These are phyloP conservation scores for Papilio xuthus DNA, from an alignment of 1,140 invertebrate genomes.

Conservation along the genomic window DNA sequence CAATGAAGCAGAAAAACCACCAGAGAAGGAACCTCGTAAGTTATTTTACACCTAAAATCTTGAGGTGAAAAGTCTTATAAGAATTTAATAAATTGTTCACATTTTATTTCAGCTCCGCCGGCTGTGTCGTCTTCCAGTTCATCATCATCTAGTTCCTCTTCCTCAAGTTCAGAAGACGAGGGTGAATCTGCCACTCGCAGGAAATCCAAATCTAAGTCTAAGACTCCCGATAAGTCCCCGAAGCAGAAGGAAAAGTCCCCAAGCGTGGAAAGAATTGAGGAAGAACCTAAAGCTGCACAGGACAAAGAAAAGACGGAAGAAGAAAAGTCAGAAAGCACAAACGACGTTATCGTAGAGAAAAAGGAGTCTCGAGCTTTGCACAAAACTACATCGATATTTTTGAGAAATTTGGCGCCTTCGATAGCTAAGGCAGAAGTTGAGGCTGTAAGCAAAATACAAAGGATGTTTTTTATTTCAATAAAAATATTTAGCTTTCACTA, in stretches of 20 bases:
- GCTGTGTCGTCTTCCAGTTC: constrained; percentile 74
- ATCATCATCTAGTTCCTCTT: constrained; percentile 74
- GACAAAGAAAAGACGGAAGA: constrained; percentile 70
- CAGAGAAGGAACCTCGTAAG: constrained; percentile 74
- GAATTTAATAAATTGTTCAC: constrained; percentile 28
- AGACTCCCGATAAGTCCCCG: constrained; percentile 68
- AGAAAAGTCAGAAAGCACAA: constrained; percentile 73
- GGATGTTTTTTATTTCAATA: not conserved
- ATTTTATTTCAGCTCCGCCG: constrained; percentile 63
- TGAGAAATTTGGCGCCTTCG: constrained; percentile 96
- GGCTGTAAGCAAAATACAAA: constrained; percentile 85
- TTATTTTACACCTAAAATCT: constrained; percentile 25
- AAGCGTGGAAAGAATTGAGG: constrained; percentile 55
- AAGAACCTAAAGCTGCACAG: constrained; percentile 61
- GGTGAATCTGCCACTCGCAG: constrained; percentile 60
- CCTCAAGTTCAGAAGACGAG: constrained; percentile 75
- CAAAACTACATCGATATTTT: constrained; percentile 98
- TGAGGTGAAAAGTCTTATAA: not conserved
- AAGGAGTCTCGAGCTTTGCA: constrained; percentile 89
- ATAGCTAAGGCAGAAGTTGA: constrained; percentile 99
- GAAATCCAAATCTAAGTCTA: constrained; percentile 73
- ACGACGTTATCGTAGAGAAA: constrained; percentile 73
- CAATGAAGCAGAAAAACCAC: constrained; percentile 50
- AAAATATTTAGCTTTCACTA: not conserved
- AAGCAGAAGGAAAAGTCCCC: constrained; percentile 67